These are phyloP conservation scores for Drosophila bunnanda DNA, from an alignment of 2,888 invertebrate species.

Conservation along the genomic window DNA sequence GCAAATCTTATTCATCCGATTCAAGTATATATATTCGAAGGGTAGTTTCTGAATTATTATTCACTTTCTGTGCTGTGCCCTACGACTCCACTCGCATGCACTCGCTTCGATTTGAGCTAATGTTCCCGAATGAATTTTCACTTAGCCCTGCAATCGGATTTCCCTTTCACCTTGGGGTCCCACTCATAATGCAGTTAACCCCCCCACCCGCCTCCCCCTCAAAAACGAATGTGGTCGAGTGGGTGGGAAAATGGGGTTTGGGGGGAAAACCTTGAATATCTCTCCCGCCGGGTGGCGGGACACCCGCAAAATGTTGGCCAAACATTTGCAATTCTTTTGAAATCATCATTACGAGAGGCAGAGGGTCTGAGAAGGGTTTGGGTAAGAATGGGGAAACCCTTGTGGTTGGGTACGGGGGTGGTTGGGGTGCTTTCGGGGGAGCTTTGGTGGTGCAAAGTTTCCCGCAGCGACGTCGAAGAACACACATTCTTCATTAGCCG, in stretches of 20 bases:
- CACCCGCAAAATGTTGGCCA: slow-evolving; percentile 46
- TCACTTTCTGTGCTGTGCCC: slow-evolving; percentile 4
- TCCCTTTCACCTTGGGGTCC: slow-evolving; percentile 18
- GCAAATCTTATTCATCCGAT: neutral
- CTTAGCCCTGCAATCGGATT: slow-evolving; percentile 38
- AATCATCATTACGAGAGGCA: slow-evolving; percentile 51
- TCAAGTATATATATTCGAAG: neutral
- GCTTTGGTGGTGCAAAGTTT: slow-evolving; percentile 38
- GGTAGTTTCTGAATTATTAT: slow-evolving; percentile 7
- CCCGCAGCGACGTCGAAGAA: slow-evolving; percentile 34
- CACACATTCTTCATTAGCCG: slow-evolving; percentile 60
- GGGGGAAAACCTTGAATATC: slow-evolving; percentile 32
- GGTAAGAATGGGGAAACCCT: neutral
- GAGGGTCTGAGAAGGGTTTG: slow-evolving; percentile 11
- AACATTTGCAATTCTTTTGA: slow-evolving; percentile 58
- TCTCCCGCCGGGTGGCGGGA: neutral
- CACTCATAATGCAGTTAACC: slow-evolving; percentile 40
- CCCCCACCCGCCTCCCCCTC: neutral
- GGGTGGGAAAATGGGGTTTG: neutral
- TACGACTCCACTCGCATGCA: neutral
- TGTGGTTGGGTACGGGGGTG: slow-evolving; percentile 10
- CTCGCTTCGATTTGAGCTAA: slow-evolving; percentile 31
- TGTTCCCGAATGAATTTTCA: slow-evolving; percentile 39
- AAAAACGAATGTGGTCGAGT: slow-evolving; percentile 10
- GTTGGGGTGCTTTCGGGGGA: neutral